Percentiles rank a stretch among this genome's conserved stretches.
Evolutionary conservation across 2,888 invertebrate genomes (phyloP).

Genomic region (Malachius bipustulatus): DNA sequence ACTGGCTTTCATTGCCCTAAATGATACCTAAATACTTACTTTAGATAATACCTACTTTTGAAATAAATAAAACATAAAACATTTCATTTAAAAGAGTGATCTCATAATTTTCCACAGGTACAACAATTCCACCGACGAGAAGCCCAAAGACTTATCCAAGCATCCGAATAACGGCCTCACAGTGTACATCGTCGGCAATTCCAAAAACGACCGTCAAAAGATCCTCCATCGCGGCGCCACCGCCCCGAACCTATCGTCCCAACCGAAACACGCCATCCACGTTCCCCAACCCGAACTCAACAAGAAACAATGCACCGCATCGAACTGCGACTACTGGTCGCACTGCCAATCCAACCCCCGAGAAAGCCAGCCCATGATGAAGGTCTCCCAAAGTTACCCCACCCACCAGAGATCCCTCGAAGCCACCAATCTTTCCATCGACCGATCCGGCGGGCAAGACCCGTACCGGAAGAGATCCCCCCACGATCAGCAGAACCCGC

Average conservation of each 20-base stretch:
- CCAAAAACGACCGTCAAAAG: constrained; percentile 33
- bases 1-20: too few relatives aligned
- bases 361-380: constrained; percentile 33
- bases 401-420: constrained; percentile 38
- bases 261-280: constrained; percentile 19
- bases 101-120: too few relatives aligned
- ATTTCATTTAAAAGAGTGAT: too few relatives aligned
- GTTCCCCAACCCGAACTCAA: constrained; percentile 25
- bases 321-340: constrained; percentile 53
- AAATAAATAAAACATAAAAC: too few relatives aligned
- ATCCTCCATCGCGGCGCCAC: constrained; percentile 39
- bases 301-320: constrained; percentile 39
- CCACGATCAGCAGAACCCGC: constrained; percentile 16
- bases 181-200: constrained; percentile 32
- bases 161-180: constrained; percentile 30
- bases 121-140: constrained; percentile 25
- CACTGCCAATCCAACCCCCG: constrained; percentile 36
- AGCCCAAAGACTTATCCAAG: constrained; percentile 24
- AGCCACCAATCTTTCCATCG: constrained; percentile 19
- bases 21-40: too few relatives aligned
- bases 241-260: constrained; percentile 33
- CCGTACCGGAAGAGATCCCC: constrained; percentile 19
- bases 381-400: constrained; percentile 44
- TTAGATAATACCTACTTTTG: too few relatives aligned
- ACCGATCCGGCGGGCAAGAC: constrained; percentile 15